Base-by-base conservation (phyloP, 2,113 vertebrate genomes). In the Hippocampus abdominalis region DNA sequence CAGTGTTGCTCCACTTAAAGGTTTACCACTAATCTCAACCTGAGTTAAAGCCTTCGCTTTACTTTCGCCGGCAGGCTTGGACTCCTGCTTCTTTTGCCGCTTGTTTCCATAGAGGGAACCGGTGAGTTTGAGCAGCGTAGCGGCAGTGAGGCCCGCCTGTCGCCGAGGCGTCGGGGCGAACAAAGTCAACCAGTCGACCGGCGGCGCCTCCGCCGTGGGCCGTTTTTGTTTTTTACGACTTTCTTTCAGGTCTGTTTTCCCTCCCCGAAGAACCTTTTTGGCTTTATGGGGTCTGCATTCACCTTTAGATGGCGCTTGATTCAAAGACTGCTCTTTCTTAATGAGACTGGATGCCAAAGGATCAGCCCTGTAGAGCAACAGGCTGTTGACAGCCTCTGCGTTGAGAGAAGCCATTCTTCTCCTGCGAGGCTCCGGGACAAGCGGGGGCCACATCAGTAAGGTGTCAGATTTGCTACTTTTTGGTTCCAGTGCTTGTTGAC, bases 341-440 rank as follows among this genome's bases (percentile, higher is more conserved):
- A 89, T 63, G 4, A 81, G 71, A 29, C 83, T 84, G 12, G 85
- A 71, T 2, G 64, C 15, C 49, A 82, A 72, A 3, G 90, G 83
- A 3, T 94, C 88, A 0, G 94, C 89, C 68, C 93, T 92, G 74
- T 95, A 95, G 4, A 99, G 91, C 42, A 99, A 93, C 84, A 98
- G 74, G 77, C 95, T 98, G 89, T 98, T 98, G 56, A 99, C 94
- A 0, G 97, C 97, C 90, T 99, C 97, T 0, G 97, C 97, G 0
- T 99, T 99, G 20, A 99, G 93, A n/a, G 96, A 97, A 54, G 97
- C 97, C 81, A 99, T 85, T n/a, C 97, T 92, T 64, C 97, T 93
- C 72, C 94, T 94, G 63, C 97, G 92, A 44, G 96, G 96, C 88
- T 96, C 94, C 0, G 83, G 56, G 1, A 86, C 79, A 8, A 76